These are phyloP conservation scores for Ochotona curzoniae DNA, from an alignment of 2,113 vertebrate genomes.

Conservation along the genomic window DNA sequence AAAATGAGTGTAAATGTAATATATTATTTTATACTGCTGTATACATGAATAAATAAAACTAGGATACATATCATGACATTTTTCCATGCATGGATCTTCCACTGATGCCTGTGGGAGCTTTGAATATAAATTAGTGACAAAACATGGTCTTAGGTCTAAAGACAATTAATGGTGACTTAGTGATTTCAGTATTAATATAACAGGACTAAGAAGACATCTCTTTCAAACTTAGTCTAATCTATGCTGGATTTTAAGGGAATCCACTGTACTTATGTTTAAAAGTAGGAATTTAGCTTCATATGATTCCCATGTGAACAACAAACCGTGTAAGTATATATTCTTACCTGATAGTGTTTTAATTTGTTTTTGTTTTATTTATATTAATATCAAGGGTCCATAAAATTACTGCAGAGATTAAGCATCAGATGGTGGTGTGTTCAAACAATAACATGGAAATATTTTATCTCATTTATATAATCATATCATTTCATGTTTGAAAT, in stretches of 20 bases:
- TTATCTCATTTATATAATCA: conserved; percentile 33
- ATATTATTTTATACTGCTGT: conserved; percentile 84
- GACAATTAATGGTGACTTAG: conserved; percentile 64
- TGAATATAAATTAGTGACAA: conserved; percentile 71
- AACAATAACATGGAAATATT: neutral
- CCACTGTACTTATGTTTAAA: conserved; percentile 54
- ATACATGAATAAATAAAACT: conserved; percentile 83
- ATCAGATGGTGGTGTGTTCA: conserved; percentile 23
- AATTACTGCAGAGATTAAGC: neutral
- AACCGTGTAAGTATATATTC: conserved; percentile 5
- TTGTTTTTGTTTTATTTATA: neutral
- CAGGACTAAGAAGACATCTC: conserved; percentile 59
- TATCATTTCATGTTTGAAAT: neutral
- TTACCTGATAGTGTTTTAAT: conserved; percentile 1
- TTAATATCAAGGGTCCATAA: neutral
- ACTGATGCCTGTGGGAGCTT: conserved; percentile 70
- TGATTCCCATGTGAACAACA: conserved; percentile 35
- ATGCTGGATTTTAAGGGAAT: conserved; percentile 55
- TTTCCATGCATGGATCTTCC: conserved; percentile 78
- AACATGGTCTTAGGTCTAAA: conserved; percentile 67
- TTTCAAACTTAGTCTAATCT: conserved; percentile 55
- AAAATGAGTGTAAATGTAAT: conserved; percentile 83
- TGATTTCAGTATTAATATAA: conserved; percentile 61
- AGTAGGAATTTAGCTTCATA: neutral
- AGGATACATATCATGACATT: conserved; percentile 74